phyloP scores from a whole-genome alignment of 1,140 invertebrate genomes.

The Neotoxoptera formosana region DNA sequence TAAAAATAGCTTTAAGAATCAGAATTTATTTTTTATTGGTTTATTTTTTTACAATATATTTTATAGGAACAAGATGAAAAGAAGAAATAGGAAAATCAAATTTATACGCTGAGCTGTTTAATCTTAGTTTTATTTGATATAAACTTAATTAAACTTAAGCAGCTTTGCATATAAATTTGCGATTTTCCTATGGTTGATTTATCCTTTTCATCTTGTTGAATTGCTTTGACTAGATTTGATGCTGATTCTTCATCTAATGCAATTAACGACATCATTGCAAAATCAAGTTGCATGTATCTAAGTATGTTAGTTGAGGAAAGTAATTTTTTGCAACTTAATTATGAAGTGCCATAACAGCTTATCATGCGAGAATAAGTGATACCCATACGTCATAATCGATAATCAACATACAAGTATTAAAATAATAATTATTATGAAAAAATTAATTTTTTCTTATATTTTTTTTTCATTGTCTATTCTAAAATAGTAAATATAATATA shows the following conservation, averaged over 20 bases:
- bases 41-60: background rate
- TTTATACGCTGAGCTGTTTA: background rate
- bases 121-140: conserved; percentile 32
- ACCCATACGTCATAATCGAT: too few species aligned
- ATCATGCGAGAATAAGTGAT: too few species aligned
- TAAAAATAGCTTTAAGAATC: background rate
- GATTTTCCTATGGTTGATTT: conserved; percentile 14
- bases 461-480: too few species aligned
- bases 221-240: background rate
- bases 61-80: background rate
- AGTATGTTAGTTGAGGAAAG: background rate
- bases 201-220: conserved; percentile 33
- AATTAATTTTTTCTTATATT: too few species aligned
- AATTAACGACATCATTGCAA: conserved; percentile 30
- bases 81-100: background rate
- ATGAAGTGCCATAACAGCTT: too few species aligned
- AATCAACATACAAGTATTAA: too few species aligned
- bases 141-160: conserved; percentile 31
- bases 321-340: background rate
- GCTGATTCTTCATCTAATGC: conserved; percentile 26
- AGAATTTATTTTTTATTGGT: background rate
- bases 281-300: conserved; percentile 48
- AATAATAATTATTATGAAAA: too few species aligned
- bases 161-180: conserved; percentile 7
- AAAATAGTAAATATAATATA: too few species aligned